Percentiles rank a stretch among this genome's conserved stretches.
These are phyloP conservation scores for Phaedon cochleariae DNA, from an alignment of 2,888 invertebrate genomes.

Conservation along the genomic window DNA sequence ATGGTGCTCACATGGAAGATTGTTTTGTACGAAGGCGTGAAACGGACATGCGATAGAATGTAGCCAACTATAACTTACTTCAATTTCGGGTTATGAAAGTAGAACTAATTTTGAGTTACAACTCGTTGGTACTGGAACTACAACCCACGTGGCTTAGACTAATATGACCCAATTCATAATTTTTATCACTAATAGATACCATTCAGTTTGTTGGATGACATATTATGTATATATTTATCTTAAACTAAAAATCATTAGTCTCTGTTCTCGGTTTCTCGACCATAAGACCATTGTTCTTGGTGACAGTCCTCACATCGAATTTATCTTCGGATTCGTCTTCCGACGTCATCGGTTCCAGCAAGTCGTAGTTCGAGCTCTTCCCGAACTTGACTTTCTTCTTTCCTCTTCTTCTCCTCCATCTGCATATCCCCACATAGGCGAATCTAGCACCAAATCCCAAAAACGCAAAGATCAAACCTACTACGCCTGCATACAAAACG, in stretches of 20 bases:
- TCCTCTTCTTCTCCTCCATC: conserved; percentile 30
- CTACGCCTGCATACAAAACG: conserved; percentile 38
- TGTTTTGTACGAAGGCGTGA: too few species aligned
- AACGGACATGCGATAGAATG: too few species aligned
- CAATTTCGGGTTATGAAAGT: too few species aligned
- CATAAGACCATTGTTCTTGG: not conserved
- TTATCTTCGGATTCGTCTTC: conserved; percentile 52
- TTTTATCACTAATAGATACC: not conserved
- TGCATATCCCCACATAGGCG: conserved; percentile 21
- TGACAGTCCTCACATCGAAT: conserved; percentile 48
- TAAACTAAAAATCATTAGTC: not conserved
- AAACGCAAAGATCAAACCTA: conserved; percentile 36
- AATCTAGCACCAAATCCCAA: conserved; percentile 32
- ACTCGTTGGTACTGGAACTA: too few species aligned
- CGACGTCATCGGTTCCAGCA: conserved; percentile 41
- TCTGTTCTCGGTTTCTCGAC: not conserved
- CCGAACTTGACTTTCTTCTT: conserved; percentile 22
- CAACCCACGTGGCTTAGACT: too few species aligned
- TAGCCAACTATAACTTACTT: too few species aligned
- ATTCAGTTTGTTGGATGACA: not conserved
- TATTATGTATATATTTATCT: not conserved
- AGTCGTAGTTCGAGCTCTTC: conserved; percentile 37
- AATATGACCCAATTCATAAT: too few species aligned
- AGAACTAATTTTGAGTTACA: too few species aligned
- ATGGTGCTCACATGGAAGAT: too few species aligned